These are phyloP conservation scores for Vanessa tameamea DNA, from an alignment of 1,140 invertebrate species.

Conservation along the genomic window DNA sequence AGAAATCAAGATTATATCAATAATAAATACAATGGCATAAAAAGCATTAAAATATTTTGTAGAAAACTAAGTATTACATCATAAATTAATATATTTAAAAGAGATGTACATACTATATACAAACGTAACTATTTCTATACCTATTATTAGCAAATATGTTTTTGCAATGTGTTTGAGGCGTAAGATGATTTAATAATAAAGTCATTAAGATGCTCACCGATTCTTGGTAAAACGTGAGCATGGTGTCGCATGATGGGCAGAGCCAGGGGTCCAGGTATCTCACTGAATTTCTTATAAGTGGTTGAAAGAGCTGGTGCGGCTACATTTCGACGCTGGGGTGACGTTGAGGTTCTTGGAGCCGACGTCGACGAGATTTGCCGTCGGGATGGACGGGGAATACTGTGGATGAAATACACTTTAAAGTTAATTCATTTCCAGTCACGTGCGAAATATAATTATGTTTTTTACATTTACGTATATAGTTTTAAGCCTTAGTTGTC, in stretches of 20 bases:
- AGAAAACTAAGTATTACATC: too few relatives aligned
- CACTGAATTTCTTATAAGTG: conserved; percentile 54
- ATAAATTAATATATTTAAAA: too few relatives aligned
- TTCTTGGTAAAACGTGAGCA: conserved; percentile 68
- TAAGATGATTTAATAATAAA: too few relatives aligned
- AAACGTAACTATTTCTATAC: too few relatives aligned
- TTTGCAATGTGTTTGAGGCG: too few relatives aligned
- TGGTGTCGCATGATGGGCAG: conserved; percentile 69
- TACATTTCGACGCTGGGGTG: conserved; percentile 57
- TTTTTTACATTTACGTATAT: too few relatives aligned
- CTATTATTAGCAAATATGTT: too few relatives aligned
- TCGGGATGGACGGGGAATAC: conserved; percentile 52
- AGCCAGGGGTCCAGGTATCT: conserved; percentile 71
- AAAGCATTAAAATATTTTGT: too few relatives aligned
- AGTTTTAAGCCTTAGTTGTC: too few relatives aligned
- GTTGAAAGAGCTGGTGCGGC: conserved; percentile 45
- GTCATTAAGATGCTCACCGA: conserved; percentile 50
- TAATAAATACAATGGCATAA: too few relatives aligned
- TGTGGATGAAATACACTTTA: conserved; percentile 29
- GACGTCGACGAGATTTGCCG: conserved; percentile 53
- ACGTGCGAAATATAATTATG: not conserved
- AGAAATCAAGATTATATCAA: too few relatives aligned
- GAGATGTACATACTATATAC: too few relatives aligned
- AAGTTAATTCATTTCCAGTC: not conserved
- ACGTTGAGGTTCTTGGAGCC: conserved; percentile 56